Conservation (phyloP, 2,797 vertebrate species). For the Lophius americanus region DNA sequence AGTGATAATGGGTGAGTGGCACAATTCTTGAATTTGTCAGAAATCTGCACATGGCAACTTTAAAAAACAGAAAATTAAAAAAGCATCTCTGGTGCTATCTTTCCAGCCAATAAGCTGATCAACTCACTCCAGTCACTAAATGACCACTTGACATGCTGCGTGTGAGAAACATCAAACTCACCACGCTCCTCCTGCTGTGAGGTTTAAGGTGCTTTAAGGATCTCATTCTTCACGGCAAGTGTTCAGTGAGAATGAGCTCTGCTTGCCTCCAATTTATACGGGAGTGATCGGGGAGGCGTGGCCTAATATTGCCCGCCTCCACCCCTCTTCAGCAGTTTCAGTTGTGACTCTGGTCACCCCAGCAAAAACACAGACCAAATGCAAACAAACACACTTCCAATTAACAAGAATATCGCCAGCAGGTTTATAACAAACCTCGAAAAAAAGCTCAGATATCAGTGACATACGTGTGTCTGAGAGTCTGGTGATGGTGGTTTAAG, state of each 20-base stretch:
- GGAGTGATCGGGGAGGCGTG: constrained; percentile 66
- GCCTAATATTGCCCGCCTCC: constrained; percentile 52
- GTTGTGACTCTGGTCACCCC: constrained; percentile 57
- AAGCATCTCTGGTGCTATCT: constrained; percentile 10
- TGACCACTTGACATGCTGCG: constrained; percentile 38
- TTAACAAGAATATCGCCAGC: constrained; percentile 14
- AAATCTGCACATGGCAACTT: constrained; percentile 46
- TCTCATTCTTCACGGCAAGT: constrained; percentile 78
- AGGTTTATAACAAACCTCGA: constrained; percentile 22
- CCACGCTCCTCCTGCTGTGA: constrained; percentile 82
- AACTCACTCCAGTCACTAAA: background rate
- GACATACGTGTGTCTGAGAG: constrained; percentile 9
- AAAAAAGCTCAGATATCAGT: constrained; percentile 7
- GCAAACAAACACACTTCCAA: constrained; percentile 34
- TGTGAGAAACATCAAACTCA: constrained; percentile 71
- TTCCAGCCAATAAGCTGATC: background rate
- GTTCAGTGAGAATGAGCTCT: constrained; percentile 60
- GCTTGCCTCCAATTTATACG: constrained; percentile 71
- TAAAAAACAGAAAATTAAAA: constrained; percentile 37
- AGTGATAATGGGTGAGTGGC: too few relatives aligned
- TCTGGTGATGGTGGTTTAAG: constrained; percentile 33
- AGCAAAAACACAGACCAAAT: constrained; percentile 39
- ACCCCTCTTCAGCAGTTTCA: constrained; percentile 51
- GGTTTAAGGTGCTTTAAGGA: constrained; percentile 86
- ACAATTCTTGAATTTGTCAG: constrained; percentile 7